Base-by-base conservation (phyloP, 2,797 vertebrate species). In the Psittacula echo region DNA sequence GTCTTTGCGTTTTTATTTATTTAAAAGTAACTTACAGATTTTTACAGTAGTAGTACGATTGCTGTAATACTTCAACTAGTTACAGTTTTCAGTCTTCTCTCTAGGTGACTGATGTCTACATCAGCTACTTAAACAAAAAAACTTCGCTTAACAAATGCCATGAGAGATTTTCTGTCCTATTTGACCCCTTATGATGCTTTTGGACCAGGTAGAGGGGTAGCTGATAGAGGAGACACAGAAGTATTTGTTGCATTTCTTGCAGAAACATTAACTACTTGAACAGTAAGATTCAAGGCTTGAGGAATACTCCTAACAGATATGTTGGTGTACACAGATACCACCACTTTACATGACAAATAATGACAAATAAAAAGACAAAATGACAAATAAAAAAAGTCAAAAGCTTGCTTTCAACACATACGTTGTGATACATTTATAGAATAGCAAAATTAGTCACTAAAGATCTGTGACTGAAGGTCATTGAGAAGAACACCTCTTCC, bases 1-100 rank as follows among this genome's bases (percentile, higher is more conserved):
- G 73, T 77, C 44, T 77, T 93, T 26, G 11, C 74, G 32, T 5
- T 71, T 85, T 87, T 64, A 44, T 65, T 90, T 93, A 67, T 91
- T 95, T 76, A 21, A 42, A 91, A 94, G 85, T 94, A 90, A 77
- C 94, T 45, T 44, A 13, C 34, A 24, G 11, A 37, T 95, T 89
- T 94, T 89, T 93, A 22, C 61, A 83, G 72, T 82, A 79, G 34
- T 78, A 81, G 47, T 80, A 44, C 12, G n/a, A 54, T 6, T 94
- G 50, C 19, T 0, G 0, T 77, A 37, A 39, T 30, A 58, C 54
- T 85, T 81, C 16, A 81, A 85, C 41, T 86, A 50, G 75, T 53
- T 92, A 58, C 27, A 47, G 41, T 90, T 94, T 95, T 73, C 56
- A 73, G 1, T 84, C 34, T 10, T 92, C 39, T 80, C 24, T 84